Evolutionary conservation across 2,797 vertebrate species (phyloP).

Genomic region (Rhadinocentrus ornatus): DNA sequence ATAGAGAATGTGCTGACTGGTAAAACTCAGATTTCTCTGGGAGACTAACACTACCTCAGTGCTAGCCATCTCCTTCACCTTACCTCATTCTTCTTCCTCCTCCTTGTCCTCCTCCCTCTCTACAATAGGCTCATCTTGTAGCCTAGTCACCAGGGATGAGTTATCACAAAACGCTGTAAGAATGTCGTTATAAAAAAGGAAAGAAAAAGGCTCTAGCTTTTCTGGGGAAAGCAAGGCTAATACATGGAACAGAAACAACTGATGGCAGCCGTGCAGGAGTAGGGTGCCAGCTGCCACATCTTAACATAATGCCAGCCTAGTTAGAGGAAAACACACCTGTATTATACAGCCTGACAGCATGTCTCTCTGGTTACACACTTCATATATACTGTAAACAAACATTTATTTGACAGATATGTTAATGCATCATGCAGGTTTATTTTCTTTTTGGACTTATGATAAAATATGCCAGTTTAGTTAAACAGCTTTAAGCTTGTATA

Average conservation of each 20-base stretch:
- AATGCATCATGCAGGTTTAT: neutral
- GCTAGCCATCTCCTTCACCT: slow-evolving; percentile 32
- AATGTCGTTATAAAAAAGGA: slow-evolving; percentile 26
- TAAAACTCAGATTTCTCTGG: slow-evolving; percentile 53
- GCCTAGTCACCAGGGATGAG: slow-evolving; percentile 34
- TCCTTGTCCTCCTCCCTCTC: slow-evolving; percentile 32
- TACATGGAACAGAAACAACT: slow-evolving; percentile 37
- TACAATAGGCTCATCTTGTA: slow-evolving; percentile 38
- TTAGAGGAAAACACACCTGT: slow-evolving; percentile 24
- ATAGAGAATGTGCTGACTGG: slow-evolving; percentile 60
- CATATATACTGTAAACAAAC: slow-evolving; percentile 22
- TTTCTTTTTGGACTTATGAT: neutral
- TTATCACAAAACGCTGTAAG: slow-evolving; percentile 51
- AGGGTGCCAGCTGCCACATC: slow-evolving; percentile 30
- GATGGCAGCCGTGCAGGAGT: slow-evolving; percentile 18
- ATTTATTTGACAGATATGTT: slow-evolving; percentile 1
- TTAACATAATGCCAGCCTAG: slow-evolving; percentile 17
- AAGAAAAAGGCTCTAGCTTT: slow-evolving; percentile 27
- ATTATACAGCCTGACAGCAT: slow-evolving; percentile 13
- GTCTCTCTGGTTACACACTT: slow-evolving; percentile 22
- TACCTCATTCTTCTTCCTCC: slow-evolving; percentile 21
- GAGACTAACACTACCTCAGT: slow-evolving; percentile 39
- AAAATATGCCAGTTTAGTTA: neutral
- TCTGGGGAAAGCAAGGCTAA: slow-evolving; percentile 13
- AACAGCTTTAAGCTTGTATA: neutral